These are phyloP conservation scores for Sebastes flavidus DNA, from an alignment of 2,797 vertebrate genomes.

Conservation along the genomic window DNA sequence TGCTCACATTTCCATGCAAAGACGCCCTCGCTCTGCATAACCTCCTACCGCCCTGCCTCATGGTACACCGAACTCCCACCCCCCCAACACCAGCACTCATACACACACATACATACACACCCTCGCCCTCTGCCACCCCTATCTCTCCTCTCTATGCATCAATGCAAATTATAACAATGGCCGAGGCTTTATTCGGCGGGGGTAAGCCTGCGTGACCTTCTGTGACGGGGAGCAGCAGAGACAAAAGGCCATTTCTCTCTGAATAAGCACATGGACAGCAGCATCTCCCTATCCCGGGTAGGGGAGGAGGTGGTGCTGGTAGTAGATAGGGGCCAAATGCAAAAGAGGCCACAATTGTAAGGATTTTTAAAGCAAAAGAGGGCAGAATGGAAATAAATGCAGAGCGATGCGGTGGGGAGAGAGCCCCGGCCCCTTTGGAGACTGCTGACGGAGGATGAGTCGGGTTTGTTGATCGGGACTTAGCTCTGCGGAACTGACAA, in stretches of 20 bases:
- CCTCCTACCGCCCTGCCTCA: slow-evolving; percentile 67
- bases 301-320: slow-evolving; percentile 8
- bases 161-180: slow-evolving; percentile 87
- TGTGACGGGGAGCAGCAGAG: slow-evolving; percentile 79
- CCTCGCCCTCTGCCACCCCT: slow-evolving; percentile 52
- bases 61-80: slow-evolving; percentile 34
- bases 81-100: neutral
- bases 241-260: slow-evolving; percentile 83
- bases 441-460: slow-evolving; percentile 48
- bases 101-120: slow-evolving; percentile 24
- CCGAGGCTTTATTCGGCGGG: slow-evolving; percentile 79
- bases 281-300: slow-evolving; percentile 38
- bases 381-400: slow-evolving; percentile 62
- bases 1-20: slow-evolving; percentile 89
- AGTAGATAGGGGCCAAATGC: slow-evolving; percentile 55
- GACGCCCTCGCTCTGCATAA: slow-evolving; percentile 72
- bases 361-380: slow-evolving; percentile 58
- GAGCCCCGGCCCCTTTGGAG: slow-evolving; percentile 31
- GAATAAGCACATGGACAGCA: slow-evolving; percentile 79
- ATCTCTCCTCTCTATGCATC: slow-evolving; percentile 80
- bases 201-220: slow-evolving; percentile 86
- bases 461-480: slow-evolving; percentile 50
- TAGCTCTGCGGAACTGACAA: slow-evolving; percentile 49
- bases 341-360: slow-evolving; percentile 57
- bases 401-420: slow-evolving; percentile 42